phyloP scores from a whole-genome alignment of 2,888 invertebrate genomes.

The Pachydiplax longipennis region DNA sequence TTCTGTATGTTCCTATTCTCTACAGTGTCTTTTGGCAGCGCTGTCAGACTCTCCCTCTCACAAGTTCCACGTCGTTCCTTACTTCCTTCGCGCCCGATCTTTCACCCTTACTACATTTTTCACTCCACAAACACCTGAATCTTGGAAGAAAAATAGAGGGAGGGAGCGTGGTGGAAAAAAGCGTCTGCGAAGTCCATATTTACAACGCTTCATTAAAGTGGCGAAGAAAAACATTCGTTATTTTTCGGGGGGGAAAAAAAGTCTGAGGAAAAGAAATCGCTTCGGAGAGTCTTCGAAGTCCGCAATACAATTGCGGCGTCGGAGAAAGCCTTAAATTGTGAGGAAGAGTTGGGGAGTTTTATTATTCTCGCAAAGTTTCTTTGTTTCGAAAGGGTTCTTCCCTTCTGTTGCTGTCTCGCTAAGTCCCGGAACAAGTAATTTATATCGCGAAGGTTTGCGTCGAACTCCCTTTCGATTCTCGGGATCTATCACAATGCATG shows the following conservation, averaged over 20 bases:
- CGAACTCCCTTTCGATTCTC: neutral
- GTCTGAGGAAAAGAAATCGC: neutral
- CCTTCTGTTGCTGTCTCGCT: neutral
- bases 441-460: neutral
- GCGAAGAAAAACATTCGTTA: neutral
- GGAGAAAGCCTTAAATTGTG: neutral
- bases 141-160: neutral
- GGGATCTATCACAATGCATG: neutral
- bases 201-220: neutral
- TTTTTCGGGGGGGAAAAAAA: neutral
- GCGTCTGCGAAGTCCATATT: neutral
- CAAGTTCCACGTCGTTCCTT: neutral
- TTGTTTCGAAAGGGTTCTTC: neutral
- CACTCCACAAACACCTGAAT: neutral
- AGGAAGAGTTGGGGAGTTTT: neutral
- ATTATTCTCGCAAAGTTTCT: neutral
- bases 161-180: neutral
- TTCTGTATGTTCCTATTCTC: neutral
- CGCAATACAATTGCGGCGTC: neutral
- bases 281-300: neutral
- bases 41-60: neutral
- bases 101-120: neutral
- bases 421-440: neutral
- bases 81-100: neutral
- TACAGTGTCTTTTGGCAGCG: neutral